Evolutionary conservation across 2,797 vertebrate genomes (phyloP).

Genomic region (Furcifer pardalis): DNA sequence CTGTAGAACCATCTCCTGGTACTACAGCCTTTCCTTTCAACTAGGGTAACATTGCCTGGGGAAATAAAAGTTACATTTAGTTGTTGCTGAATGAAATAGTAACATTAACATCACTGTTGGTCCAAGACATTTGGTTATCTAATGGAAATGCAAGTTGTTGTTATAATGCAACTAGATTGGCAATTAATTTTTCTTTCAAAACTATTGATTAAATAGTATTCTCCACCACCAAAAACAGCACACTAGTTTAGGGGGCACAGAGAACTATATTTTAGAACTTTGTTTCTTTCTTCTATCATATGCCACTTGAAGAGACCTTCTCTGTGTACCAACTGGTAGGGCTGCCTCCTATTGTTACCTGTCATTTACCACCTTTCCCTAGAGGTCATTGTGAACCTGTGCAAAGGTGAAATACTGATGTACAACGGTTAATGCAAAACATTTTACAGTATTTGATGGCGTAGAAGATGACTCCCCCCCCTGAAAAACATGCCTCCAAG

Average conservation of each 20-base stretch:
- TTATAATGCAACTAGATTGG: neutral
- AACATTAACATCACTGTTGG: neutral
- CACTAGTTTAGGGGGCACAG: neutral
- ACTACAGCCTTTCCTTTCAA: neutral
- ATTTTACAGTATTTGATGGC: too few relatives aligned
- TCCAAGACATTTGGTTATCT: neutral
- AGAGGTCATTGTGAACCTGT: neutral
- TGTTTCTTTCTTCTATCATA: neutral
- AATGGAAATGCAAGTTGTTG: neutral
- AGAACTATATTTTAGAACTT: neutral
- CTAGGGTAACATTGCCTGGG: neutral
- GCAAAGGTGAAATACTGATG: neutral
- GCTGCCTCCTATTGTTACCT: too few relatives aligned
- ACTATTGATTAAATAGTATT: neutral
- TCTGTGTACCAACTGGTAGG: neutral
- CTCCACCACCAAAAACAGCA: neutral
- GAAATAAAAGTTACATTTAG: neutral
- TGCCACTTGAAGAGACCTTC: neutral
- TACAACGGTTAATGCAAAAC: neutral
- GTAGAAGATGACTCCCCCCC: too few relatives aligned
- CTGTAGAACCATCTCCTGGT: neutral
- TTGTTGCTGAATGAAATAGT: neutral
- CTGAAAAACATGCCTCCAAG: too few relatives aligned
- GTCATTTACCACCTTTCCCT: neutral
- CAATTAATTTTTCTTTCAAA: neutral